Conservation (phyloP, 1,140 invertebrate species). For the Temnothorax curvispinosus region DNA sequence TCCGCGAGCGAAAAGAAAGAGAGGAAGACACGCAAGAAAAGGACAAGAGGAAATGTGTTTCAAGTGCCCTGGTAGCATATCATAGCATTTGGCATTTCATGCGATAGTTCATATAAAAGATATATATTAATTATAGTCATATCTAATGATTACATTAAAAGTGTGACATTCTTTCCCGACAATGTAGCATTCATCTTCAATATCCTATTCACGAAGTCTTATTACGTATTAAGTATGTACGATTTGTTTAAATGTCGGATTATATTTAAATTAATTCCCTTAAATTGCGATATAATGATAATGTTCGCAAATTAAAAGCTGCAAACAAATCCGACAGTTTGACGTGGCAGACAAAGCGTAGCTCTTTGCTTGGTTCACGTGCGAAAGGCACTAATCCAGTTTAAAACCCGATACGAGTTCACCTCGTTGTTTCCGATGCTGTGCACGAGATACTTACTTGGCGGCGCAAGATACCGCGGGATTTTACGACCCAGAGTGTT, state of each 20-base stretch:
- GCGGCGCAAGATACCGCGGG: background rate
- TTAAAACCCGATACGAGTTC: slow-evolving; percentile 25
- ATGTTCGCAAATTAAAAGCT: background rate
- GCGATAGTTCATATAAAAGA: background rate
- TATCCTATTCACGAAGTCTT: background rate
- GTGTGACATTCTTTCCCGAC: background rate
- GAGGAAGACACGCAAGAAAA: background rate
- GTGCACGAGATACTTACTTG: slow-evolving; percentile 4
- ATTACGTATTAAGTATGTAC: background rate
- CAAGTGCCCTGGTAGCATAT: background rate
- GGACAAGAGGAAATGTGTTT: background rate
- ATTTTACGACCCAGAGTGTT: slow-evolving; percentile 45
- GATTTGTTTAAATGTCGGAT: background rate
- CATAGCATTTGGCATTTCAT: background rate
- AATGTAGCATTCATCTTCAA: background rate
- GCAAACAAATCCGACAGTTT: background rate
- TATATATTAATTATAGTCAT: background rate
- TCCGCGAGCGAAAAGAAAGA: background rate
- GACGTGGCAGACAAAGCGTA: background rate
- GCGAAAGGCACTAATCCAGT: slow-evolving; percentile 11
- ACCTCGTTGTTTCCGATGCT: background rate
- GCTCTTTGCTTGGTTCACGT: background rate
- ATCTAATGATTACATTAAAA: background rate
- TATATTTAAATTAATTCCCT: background rate
- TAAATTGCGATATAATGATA: background rate